Conservation (phyloP, 64 coral and sea anemone genomes). For the Dendrophyllia cribrosa region DNA sequence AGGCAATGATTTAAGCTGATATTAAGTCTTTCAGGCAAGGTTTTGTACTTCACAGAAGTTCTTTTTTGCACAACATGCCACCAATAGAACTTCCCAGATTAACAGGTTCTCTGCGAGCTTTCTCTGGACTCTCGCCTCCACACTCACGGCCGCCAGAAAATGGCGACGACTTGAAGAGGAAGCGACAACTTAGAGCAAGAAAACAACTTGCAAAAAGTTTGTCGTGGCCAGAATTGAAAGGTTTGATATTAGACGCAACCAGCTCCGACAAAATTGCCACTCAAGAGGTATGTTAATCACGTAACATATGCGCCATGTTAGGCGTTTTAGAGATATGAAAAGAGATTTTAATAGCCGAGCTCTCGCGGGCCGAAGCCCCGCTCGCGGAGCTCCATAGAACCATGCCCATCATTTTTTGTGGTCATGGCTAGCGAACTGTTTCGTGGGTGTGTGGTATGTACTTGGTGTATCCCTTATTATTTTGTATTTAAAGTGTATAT, state of each 20-base stretch:
- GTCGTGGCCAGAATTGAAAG: constrained; percentile 85
- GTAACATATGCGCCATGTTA: no score
- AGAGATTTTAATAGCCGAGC: no score
- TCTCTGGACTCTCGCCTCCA: constrained; percentile 86
- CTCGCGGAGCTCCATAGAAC: no score
- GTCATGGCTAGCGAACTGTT: no score
- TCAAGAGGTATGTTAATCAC: constrained; percentile 71
- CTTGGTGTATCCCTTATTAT: no score
- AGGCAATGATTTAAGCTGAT: constrained; percentile 21
- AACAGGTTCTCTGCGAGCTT: constrained; percentile 94
- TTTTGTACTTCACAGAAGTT: neutral
- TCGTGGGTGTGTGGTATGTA: no score
- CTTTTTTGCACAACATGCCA: constrained; percentile 11
- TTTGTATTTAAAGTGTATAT: no score
- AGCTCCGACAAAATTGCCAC: constrained; percentile 66
- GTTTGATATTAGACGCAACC: constrained; percentile 64
- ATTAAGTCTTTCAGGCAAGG: neutral
- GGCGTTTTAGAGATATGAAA: no score
- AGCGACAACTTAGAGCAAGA: constrained; percentile 80
- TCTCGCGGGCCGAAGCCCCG: no score
- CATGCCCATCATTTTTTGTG: no score
- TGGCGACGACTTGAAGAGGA: constrained; percentile 72
- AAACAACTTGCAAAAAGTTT: constrained; percentile 71
- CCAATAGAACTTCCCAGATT: constrained; percentile 89
- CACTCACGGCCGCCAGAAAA: neutral